Evolutionary conservation across 2,888 invertebrate species (phyloP).

Genomic region (Amphipoea lucens): DNA sequence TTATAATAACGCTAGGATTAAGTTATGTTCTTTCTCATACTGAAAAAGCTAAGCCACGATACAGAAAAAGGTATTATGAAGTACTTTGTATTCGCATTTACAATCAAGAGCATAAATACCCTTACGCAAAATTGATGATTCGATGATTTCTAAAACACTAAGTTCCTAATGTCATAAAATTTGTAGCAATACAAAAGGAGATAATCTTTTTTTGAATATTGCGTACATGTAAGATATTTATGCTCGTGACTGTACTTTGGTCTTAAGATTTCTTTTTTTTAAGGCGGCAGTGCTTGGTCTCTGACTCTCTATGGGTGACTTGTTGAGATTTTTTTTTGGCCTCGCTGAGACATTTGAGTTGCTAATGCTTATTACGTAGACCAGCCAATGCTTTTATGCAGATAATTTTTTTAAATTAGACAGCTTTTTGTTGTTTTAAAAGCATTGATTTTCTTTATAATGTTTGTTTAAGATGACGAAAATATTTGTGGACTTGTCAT

Average conservation of each 20-base stretch:
- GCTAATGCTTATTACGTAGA: slow-evolving; percentile 47
- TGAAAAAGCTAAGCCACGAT: not conserved
- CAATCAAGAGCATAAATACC: too few species aligned
- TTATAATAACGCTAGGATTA: not conserved
- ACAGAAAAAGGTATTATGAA: not conserved
- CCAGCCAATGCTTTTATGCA: slow-evolving; percentile 1
- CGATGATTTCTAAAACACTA: too few species aligned
- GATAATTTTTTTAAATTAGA: not conserved
- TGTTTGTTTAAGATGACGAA: not conserved
- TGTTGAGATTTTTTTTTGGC: not conserved
- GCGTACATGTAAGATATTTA: too few species aligned
- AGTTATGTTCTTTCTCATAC: not conserved
- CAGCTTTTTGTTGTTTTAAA: slow-evolving; percentile 1
- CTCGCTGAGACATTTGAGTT: slow-evolving; percentile 21
- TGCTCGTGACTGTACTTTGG: too few species aligned
- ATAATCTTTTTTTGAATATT: too few species aligned
- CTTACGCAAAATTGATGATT: too few species aligned
- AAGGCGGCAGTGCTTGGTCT: too few species aligned
- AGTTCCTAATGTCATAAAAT: too few species aligned
- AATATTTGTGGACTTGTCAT: slow-evolving; percentile 21
- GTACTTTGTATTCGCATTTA: not conserved
- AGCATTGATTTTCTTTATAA: not conserved
- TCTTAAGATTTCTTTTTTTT: too few species aligned
- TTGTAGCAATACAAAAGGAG: too few species aligned
- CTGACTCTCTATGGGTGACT: too few species aligned